Base-by-base conservation (phyloP, 1,140 invertebrate species). In the Plodia interpunctella region DNA sequence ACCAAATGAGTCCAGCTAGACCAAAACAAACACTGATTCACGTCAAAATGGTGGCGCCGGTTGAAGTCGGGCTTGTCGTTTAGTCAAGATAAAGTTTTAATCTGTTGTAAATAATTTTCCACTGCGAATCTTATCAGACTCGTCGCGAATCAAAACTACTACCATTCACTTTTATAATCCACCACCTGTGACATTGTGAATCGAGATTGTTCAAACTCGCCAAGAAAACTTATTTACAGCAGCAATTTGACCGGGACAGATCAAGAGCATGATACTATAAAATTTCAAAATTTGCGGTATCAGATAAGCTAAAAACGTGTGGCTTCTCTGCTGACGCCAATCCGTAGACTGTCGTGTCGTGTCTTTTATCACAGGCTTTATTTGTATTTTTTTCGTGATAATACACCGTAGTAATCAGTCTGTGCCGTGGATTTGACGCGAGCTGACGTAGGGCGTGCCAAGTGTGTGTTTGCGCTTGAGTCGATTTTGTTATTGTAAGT, bases 321-420 rank as follows among this genome's bases (percentile, higher is more conserved):
- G 10, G 5, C 11, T 44, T 17, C 38, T 15, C 38, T n/a, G 13
- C n/a, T 44, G 13, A 44, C 38, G 38, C 38, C 38, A 15, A n/a
- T n/a, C 38, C 38, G 8, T 1, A 13, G 38, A 44, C 38, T 44
- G 38, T 44, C 38, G 8, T 8, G 52, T 25, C 10, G 15, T 15
- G 57, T 44, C 38, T 44, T 44, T 44, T 44, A 44, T 44, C 38
- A 44, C 38, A 15, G 38, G 49, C 35, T 63, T 70, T 74, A 76
- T 78, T 78, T 78, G 74, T 76, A 70, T 77, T 68, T 70, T 78
- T 74, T 72, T 69, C 70, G 68, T 74, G 74, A 78, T 78, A 78
- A 78, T 65, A 57, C 49, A 54, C 59, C 62, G 67, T 65, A 59
- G 60, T 65, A 78, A 73, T 76, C 76, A 79, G 76, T 79, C 55